phyloP scores from a whole-genome alignment of 2,888 invertebrate species.

The Zygaena filipendulae region DNA sequence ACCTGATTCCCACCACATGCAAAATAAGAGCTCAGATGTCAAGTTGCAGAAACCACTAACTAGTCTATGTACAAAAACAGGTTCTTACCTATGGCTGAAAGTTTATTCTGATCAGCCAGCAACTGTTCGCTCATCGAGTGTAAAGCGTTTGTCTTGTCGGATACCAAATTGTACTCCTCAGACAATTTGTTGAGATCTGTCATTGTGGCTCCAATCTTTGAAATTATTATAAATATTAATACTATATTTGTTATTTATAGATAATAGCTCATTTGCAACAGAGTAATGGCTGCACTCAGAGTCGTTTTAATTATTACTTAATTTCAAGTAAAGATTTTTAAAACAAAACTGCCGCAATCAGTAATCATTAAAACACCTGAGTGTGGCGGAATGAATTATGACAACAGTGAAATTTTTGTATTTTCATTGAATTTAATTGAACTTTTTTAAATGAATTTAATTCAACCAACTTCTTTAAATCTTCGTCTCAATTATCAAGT shows the following conservation, averaged over 20 bases:
- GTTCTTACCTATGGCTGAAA: slow-evolving; percentile 77
- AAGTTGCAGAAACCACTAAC: background rate
- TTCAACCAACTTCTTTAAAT: no score
- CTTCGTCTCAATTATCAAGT: no score
- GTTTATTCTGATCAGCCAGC: slow-evolving; percentile 85
- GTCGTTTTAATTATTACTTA: no score
- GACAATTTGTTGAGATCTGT: slow-evolving; percentile 77
- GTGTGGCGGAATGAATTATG: no score
- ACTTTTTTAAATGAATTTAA: no score
- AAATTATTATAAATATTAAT: slow-evolving; percentile 11
- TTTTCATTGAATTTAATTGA: no score
- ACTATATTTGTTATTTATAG: background rate
- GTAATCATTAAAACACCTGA: background rate
- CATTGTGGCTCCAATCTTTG: slow-evolving; percentile 75
- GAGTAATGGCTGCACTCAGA: no score
- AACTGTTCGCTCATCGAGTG: slow-evolving; percentile 93
- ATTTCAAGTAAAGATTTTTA: no score
- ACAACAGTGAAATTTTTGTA: no score
- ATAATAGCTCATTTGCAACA: background rate
- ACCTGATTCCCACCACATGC: no score
- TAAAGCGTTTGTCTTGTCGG: slow-evolving; percentile 91
- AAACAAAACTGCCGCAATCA: no score
- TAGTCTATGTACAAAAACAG: background rate
- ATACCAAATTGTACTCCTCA: slow-evolving; percentile 85
- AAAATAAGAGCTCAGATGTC: no score